These are phyloP conservation scores for Thamnophis elegans DNA, from an alignment of 2,797 vertebrate genomes.

Conservation along the genomic window DNA sequence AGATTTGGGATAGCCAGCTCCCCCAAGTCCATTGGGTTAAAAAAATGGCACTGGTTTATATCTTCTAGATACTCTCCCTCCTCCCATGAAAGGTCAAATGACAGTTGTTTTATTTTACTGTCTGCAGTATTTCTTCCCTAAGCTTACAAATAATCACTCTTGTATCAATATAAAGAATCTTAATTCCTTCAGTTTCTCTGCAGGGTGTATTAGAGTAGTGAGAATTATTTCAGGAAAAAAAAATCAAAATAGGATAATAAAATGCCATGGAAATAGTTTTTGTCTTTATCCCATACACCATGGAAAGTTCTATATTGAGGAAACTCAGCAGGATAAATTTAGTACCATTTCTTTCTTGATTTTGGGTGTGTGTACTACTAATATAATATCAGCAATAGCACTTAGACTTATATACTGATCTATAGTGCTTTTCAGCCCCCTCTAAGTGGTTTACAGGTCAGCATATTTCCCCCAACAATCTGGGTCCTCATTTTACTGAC, in stretches of 20 bases:
- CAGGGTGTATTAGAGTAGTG: slow-evolving; percentile 31
- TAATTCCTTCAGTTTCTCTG: slow-evolving; percentile 40
- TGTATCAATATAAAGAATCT: slow-evolving; percentile 58
- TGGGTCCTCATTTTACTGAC: too few relatives aligned
- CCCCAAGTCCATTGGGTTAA: not conserved
- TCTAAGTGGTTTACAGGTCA: too few relatives aligned
- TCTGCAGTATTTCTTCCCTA: slow-evolving; percentile 49
- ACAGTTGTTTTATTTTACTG: slow-evolving; percentile 24
- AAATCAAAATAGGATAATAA: not conserved
- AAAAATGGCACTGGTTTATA: not conserved
- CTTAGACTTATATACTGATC: too few relatives aligned
- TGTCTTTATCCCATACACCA: not conserved
- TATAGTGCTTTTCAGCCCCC: too few relatives aligned
- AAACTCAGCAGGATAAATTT: not conserved
- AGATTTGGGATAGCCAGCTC: not conserved
- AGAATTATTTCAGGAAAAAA: slow-evolving; percentile 45
- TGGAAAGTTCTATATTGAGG: not conserved
- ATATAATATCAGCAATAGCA: too few relatives aligned
- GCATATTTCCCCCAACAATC: too few relatives aligned
- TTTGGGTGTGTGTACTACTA: not conserved
- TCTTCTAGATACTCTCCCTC: slow-evolving; percentile 10
- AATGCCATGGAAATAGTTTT: not conserved
- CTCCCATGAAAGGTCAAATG: slow-evolving; percentile 41
- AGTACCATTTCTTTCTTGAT: not conserved
- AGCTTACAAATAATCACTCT: slow-evolving; percentile 37